Percentiles rank a stretch among this genome's conserved stretches.
These are phyloP conservation scores for Petrocephalus sullivani DNA, from an alignment of 2,797 vertebrate species.

Conservation along the genomic window DNA sequence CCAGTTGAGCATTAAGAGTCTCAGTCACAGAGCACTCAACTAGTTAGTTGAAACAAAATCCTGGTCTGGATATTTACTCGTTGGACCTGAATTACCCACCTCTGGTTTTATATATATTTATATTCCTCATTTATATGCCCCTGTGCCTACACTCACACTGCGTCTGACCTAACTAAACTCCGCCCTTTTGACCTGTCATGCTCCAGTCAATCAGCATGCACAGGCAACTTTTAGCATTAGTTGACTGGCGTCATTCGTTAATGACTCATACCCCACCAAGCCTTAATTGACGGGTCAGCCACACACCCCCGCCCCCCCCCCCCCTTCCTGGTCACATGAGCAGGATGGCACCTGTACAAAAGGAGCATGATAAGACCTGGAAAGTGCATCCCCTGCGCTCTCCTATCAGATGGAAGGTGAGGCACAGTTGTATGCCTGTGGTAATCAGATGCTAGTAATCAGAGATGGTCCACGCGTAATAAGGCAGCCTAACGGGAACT, in stretches of 20 bases:
- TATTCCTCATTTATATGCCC: too few relatives aligned
- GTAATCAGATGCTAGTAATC: neutral
- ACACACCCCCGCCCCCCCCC: too few relatives aligned
- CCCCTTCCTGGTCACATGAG: neutral
- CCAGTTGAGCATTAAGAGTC: too few relatives aligned
- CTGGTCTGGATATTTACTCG: too few relatives aligned
- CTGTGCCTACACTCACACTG: neutral
- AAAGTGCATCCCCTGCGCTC: neutral
- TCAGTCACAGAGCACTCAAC: too few relatives aligned
- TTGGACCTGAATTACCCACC: too few relatives aligned
- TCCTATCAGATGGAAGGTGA: neutral
- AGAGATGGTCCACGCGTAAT: neutral
- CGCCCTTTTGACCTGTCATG: too few relatives aligned
- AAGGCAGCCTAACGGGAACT: neutral
- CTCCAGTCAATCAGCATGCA: neutral
- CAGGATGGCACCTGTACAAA: neutral
- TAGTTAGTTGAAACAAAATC: too few relatives aligned
- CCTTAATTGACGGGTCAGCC: neutral
- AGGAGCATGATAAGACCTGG: neutral
- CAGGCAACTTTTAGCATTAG: neutral
- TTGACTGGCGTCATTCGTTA: neutral
- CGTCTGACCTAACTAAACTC: neutral
- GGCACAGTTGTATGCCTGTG: neutral
- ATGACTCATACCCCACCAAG: neutral
- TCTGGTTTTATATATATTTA: too few relatives aligned